Conservation (phyloP, 2,888 invertebrate genomes). For the Dryobota labecula region DNA sequence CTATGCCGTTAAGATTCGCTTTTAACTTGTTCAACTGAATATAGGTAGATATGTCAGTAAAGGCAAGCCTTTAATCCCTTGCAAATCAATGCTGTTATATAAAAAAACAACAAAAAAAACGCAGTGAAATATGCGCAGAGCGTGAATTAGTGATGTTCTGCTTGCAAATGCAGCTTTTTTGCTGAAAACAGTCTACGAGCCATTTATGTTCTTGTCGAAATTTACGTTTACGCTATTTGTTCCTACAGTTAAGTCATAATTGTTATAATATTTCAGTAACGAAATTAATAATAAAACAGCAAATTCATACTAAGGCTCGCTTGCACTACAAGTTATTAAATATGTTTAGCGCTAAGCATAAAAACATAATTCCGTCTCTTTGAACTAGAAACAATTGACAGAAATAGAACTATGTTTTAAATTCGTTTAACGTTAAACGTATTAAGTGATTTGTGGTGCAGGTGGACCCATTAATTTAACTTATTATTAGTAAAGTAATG, state of each 20-base stretch:
- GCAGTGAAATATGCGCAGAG: not conserved
- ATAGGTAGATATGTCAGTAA: not conserved
- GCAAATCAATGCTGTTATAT: not conserved
- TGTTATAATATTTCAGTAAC: not conserved
- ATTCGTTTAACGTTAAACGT: too few species aligned
- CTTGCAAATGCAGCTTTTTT: not conserved
- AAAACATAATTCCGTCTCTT: too few species aligned
- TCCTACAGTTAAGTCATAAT: not conserved
- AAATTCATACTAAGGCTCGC: conserved; percentile 20
- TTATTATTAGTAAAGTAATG: conserved; percentile 29
- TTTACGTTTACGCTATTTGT: not conserved
- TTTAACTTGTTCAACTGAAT: not conserved
- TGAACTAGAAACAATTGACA: too few species aligned
- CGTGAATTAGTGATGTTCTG: not conserved
- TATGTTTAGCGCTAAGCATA: too few species aligned
- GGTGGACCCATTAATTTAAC: conserved; percentile 1
- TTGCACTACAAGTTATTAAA: not conserved
- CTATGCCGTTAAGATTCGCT: not conserved
- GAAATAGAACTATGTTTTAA: too few species aligned
- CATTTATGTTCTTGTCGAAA: not conserved
- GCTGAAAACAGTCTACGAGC: not conserved
- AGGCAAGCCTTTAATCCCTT: not conserved
- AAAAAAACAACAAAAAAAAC: too few species aligned
- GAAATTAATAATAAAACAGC: conserved; percentile 29
- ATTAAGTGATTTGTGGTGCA: too few species aligned